phyloP scores from a whole-genome alignment of 2,113 vertebrate species.

The Melanerpes aurifrons region DNA sequence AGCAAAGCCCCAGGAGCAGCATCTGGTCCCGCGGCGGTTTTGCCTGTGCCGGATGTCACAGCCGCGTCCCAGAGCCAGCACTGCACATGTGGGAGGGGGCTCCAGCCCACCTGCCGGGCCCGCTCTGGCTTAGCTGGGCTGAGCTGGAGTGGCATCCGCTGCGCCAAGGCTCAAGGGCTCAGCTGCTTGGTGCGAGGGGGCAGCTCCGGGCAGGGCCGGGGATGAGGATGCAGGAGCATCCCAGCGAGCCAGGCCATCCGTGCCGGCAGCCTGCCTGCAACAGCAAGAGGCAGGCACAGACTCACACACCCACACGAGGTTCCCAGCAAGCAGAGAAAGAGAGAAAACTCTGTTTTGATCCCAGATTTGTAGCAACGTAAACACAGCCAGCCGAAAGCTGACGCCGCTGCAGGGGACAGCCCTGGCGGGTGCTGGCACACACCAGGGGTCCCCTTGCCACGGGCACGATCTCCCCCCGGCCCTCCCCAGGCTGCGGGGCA shows the following conservation, averaged over 20 bases:
- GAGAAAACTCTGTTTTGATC: background rate
- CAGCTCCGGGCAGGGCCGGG: background rate
- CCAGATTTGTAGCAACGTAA: background rate
- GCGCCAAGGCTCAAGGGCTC: accelerated
- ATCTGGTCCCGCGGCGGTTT: accelerated
- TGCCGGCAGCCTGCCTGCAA: background rate
- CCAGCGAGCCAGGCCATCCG: accelerated
- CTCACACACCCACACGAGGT: accelerated
- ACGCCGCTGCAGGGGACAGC: too few species aligned
- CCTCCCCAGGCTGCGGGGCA: accelerated
- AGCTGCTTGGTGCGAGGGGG: accelerated
- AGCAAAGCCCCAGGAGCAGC: background rate
- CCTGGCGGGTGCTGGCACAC: background rate
- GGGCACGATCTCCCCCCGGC: accelerated
- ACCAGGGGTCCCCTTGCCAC: accelerated
- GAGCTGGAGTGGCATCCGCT: accelerated
- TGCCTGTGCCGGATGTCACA: background rate
- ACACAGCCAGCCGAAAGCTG: accelerated
- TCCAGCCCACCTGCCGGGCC: background rate
- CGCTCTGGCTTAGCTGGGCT: accelerated
- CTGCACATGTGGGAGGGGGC: accelerated
- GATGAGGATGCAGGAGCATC: background rate
- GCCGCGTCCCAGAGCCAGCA: accelerated
- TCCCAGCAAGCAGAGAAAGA: background rate
- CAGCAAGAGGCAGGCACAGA: accelerated